These are phyloP conservation scores for Horisme vitalbata DNA, from an alignment of 2,888 invertebrate genomes.

Conservation along the genomic window DNA sequence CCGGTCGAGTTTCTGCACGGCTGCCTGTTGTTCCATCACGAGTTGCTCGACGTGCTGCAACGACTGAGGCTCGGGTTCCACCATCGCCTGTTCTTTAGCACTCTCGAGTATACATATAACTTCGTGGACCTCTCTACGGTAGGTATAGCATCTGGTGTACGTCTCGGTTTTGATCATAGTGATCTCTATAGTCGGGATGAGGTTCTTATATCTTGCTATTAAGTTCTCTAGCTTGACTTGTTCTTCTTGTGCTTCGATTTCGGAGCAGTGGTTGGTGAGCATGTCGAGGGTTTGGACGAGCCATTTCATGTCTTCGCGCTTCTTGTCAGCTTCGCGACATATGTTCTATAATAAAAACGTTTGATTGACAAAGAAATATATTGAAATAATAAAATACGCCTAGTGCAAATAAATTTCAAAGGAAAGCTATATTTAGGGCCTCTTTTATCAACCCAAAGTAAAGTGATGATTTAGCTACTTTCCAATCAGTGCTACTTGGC, in stretches of 20 bases:
- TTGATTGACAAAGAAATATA: background rate
- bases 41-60: slow-evolving; percentile 88
- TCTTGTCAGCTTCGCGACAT: slow-evolving; percentile 94
- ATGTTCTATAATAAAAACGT: slow-evolving; percentile 84
- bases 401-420: too few species aligned
- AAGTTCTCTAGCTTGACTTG: slow-evolving; percentile 91
- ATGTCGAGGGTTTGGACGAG: slow-evolving; percentile 95
- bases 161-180: slow-evolving; percentile 97
- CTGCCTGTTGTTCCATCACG: slow-evolving; percentile 91
- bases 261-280: slow-evolving; percentile 91
- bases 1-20: slow-evolving; percentile 91
- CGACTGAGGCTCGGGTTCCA: slow-evolving; percentile 86
- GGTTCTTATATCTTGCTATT: slow-evolving; percentile 93
- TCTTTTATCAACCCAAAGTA: too few species aligned
- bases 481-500: too few species aligned
- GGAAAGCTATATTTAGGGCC: too few species aligned
- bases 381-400: too few species aligned
- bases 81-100: slow-evolving; percentile 88
- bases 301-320: slow-evolving; percentile 97
- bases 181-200: slow-evolving; percentile 95
- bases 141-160: slow-evolving; percentile 95
- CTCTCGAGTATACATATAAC: slow-evolving; percentile 90
- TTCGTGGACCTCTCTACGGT: slow-evolving; percentile 93
- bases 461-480: too few species aligned
- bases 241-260: slow-evolving; percentile 90